phyloP scores from a whole-genome alignment of 2,113 vertebrate species.

The Rhinoptilus africanus region DNA sequence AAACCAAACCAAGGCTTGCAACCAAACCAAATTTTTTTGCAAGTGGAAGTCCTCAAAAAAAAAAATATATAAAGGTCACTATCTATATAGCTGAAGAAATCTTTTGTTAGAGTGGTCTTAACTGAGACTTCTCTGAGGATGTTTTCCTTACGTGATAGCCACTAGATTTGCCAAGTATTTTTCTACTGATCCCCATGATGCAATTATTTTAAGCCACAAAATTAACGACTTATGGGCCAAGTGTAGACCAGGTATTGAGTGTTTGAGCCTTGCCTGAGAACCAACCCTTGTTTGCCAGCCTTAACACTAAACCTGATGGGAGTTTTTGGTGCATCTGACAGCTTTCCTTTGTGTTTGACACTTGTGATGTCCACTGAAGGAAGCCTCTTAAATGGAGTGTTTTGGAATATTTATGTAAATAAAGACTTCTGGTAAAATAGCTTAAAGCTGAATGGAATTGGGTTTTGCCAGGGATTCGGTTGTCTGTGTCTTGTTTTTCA shows the following conservation, averaged over 20 bases:
- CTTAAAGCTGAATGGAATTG: not conserved
- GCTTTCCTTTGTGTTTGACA: not conserved
- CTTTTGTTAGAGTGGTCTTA: not conserved
- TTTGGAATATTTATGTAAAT: not conserved
- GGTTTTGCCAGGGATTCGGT: not conserved
- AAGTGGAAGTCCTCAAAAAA: not conserved
- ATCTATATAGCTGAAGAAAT: not conserved
- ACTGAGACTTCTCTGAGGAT: not conserved
- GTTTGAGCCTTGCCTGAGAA: not conserved
- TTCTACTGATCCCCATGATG: not conserved
- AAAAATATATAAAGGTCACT: too few relatives aligned
- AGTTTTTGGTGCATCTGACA: not conserved
- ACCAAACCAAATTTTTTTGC: not conserved
- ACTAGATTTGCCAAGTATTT: not conserved
- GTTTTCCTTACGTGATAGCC: not conserved
- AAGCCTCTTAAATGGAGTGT: not conserved
- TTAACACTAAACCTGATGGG: not conserved
- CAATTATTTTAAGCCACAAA: not conserved
- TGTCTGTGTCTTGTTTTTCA: not conserved
- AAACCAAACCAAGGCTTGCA: not conserved
- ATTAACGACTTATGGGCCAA: not conserved
- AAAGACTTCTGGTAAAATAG: not conserved
- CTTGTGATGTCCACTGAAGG: not conserved
- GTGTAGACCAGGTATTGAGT: too few relatives aligned
- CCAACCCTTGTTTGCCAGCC: not conserved